Evolutionary conservation across 2,797 vertebrate species (phyloP).

Genomic region (Masticophis lateralis): DNA sequence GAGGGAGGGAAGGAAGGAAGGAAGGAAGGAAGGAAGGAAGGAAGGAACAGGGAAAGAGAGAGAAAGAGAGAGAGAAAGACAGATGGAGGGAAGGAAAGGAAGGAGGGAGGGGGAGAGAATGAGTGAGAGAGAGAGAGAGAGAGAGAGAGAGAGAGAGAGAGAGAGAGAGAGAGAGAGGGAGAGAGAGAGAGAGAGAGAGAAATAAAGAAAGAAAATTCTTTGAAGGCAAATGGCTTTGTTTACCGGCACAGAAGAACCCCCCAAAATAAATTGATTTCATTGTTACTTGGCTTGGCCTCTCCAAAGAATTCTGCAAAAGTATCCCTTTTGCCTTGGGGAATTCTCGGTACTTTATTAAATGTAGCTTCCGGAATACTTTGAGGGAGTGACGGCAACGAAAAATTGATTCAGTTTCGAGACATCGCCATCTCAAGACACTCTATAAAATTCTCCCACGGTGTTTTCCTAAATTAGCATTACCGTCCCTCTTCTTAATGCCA

Average conservation of each 20-base stretch:
- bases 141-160: too few relatives aligned
- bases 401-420: not conserved
- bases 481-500: not conserved
- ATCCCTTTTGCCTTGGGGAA: not conserved
- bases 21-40: too few relatives aligned
- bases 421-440: not conserved
- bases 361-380: not conserved
- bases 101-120: too few relatives aligned
- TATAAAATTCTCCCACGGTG: not conserved
- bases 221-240: not conserved
- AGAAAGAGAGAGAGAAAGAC: rapidly evolving
- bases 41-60: too few relatives aligned
- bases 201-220: not conserved
- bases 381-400: not conserved
- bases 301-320: not conserved
- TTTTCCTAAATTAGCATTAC: not conserved
- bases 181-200: too few relatives aligned
- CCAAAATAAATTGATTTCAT: not conserved
- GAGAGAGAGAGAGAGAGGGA: too few relatives aligned
- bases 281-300: not conserved
- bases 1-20: too few relatives aligned
- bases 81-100: too few relatives aligned
- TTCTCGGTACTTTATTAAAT: not conserved
- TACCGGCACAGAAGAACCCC: not conserved
- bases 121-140: too few relatives aligned